These are phyloP conservation scores for Adelphocoris suturalis DNA, from an alignment of 2,888 invertebrate genomes.

Conservation along the genomic window DNA sequence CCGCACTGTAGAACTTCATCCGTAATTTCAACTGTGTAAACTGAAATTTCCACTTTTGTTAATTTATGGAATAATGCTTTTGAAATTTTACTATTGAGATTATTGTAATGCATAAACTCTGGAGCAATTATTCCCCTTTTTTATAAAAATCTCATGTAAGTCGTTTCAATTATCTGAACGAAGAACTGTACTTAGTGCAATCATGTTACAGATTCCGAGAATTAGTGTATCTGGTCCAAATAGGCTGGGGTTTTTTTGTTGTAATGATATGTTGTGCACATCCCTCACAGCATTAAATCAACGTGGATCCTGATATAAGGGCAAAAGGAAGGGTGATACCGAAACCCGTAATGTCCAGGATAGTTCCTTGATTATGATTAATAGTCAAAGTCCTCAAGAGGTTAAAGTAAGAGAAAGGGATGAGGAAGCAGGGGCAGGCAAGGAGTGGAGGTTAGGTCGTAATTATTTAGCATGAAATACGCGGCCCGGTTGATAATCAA, in stretches of 20 bases:
- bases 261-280: background rate
- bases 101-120: too few species aligned
- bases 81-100: too few species aligned
- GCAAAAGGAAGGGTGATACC: constrained; percentile 14
- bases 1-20: too few species aligned
- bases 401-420: constrained; percentile 55
- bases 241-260: background rate
- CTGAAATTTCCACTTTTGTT: too few species aligned
- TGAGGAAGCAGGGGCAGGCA: constrained; percentile 34
- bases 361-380: constrained; percentile 65
- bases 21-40: too few species aligned
- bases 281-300: constrained; percentile 48
- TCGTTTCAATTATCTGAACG: too few species aligned
- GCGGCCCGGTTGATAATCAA: constrained; percentile 73
- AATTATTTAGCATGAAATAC: constrained; percentile 74
- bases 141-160: too few species aligned
- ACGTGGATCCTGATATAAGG: constrained; percentile 33
- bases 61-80: too few species aligned
- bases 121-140: too few species aligned
- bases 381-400: constrained; percentile 60
- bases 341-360: constrained; percentile 57
- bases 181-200: too few species aligned
- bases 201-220: too few species aligned
- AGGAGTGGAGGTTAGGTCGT: constrained; percentile 68
- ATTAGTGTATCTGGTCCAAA: too few species aligned